Percentiles rank a stretch among this genome's conserved stretches.
phyloP scores from a whole-genome alignment of 2,888 invertebrate genomes.

The Dorcus hopei region DNA sequence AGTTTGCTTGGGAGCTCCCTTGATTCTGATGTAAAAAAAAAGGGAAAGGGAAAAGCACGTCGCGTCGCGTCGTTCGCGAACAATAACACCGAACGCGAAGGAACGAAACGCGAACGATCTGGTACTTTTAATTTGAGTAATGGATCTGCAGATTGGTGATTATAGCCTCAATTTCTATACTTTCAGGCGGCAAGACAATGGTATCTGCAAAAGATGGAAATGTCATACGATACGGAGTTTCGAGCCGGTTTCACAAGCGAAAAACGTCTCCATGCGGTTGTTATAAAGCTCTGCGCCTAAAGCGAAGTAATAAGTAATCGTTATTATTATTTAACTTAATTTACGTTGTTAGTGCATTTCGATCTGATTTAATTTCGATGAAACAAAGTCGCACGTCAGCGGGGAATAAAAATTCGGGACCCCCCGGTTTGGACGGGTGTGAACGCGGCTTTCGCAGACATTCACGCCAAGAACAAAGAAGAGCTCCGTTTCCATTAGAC shows the following conservation, averaged over 20 bases:
- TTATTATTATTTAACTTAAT: no score
- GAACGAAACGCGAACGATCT: neutral
- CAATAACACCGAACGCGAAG: neutral
- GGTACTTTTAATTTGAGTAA: neutral
- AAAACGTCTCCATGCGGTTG: no score
- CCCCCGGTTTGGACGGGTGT: conserved; percentile 4
- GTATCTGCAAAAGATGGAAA: neutral
- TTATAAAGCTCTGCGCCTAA: no score
- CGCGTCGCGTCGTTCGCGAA: neutral
- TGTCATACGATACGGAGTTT: no score
- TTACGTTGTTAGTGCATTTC: no score
- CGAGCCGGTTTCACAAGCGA: no score
- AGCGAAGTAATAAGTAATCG: no score
- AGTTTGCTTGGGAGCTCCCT: no score
- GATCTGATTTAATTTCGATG: no score
- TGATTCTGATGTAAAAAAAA: no score
- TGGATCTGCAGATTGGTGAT: neutral
- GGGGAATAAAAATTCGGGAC: no score
- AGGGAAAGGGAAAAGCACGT: neutral
- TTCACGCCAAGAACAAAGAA: conserved; percentile 24
- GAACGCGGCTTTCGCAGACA: conserved; percentile 17
- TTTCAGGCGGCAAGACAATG: neutral
- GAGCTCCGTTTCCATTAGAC: conserved; percentile 45
- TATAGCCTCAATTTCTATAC: neutral
- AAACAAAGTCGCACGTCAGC: no score